Conservation (phyloP, 2,888 invertebrate species). For the Aporophyla lueneburgensis region DNA sequence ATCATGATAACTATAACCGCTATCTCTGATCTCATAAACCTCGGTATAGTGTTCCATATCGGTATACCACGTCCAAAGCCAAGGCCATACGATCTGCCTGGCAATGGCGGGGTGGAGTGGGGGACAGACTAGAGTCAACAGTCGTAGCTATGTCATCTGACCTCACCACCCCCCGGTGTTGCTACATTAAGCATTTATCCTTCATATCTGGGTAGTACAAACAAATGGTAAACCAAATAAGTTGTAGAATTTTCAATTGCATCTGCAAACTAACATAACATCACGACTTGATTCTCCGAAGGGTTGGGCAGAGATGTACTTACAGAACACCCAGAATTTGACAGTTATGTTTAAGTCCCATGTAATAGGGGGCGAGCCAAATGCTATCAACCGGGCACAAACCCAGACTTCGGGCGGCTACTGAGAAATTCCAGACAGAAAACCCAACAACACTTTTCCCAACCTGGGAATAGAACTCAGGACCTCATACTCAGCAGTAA, state of each 20-base stretch:
- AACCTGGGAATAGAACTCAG: too few relatives aligned
- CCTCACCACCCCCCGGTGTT: slow-evolving; percentile 55
- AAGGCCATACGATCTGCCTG: slow-evolving; percentile 37
- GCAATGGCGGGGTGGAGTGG: neutral
- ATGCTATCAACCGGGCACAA: too few relatives aligned
- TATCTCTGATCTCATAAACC: slow-evolving; percentile 30
- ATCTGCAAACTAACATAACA: too few relatives aligned
- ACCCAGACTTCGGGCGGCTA: too few relatives aligned
- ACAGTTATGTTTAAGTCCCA: too few relatives aligned
- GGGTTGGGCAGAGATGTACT: too few relatives aligned
- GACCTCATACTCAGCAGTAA: too few relatives aligned
- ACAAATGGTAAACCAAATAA: neutral
- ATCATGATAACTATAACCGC: slow-evolving; percentile 22
- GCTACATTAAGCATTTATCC: slow-evolving; percentile 20
- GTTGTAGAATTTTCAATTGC: neutral
- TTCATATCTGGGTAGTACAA: neutral
- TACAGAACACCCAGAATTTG: too few relatives aligned
- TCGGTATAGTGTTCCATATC: slow-evolving; percentile 23
- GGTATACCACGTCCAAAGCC: slow-evolving; percentile 45
- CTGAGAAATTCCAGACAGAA: too few relatives aligned
- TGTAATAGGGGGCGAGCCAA: too few relatives aligned
- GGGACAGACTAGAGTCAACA: slow-evolving; percentile 45
- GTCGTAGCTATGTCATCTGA: slow-evolving; percentile 31
- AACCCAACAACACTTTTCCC: too few relatives aligned
- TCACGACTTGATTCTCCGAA: too few relatives aligned